Percentiles rank a stretch among this genome's conserved stretches.
Evolutionary conservation across 2,888 invertebrate species (phyloP).

Genomic region (Lithophane ornitopus): DNA sequence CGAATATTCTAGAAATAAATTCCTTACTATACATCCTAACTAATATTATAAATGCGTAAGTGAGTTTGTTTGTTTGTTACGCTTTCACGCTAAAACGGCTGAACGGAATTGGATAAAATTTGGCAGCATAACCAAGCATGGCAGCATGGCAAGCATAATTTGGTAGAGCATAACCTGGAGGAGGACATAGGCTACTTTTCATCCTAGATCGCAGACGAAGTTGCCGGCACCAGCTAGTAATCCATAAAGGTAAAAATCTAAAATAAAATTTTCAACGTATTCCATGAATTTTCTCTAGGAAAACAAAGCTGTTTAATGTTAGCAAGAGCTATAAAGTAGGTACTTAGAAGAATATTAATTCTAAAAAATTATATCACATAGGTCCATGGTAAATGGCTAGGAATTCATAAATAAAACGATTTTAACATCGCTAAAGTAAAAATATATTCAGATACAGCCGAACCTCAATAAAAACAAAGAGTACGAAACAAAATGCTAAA

Average conservation of each 20-base stretch:
- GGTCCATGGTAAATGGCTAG: neutral
- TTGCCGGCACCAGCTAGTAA: too few relatives aligned
- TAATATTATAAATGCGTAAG: too few relatives aligned
- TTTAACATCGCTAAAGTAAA: neutral
- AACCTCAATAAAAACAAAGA: slow-evolving; percentile 26
- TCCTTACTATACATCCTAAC: too few relatives aligned
- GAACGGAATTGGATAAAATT: too few relatives aligned
- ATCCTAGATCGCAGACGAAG: too few relatives aligned
- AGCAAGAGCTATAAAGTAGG: neutral
- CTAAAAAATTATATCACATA: neutral
- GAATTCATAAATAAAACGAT: neutral
- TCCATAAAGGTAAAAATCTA: neutral
- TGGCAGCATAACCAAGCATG: too few relatives aligned
- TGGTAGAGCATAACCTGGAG: too few relatives aligned
- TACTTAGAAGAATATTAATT: neutral
- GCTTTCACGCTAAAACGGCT: too few relatives aligned
- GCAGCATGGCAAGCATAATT: too few relatives aligned
- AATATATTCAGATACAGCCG: slow-evolving; percentile 3
- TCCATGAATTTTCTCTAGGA: neutral
- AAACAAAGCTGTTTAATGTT: neutral
- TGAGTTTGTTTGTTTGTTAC: too few relatives aligned
- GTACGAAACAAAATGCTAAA: slow-evolving; percentile 44
- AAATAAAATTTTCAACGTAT: neutral
- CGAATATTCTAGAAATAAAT: neutral
- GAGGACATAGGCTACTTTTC: too few relatives aligned